Evolutionary conservation across 2,113 vertebrate species (phyloP).

Genomic region (Oryzias curvinotus): DNA sequence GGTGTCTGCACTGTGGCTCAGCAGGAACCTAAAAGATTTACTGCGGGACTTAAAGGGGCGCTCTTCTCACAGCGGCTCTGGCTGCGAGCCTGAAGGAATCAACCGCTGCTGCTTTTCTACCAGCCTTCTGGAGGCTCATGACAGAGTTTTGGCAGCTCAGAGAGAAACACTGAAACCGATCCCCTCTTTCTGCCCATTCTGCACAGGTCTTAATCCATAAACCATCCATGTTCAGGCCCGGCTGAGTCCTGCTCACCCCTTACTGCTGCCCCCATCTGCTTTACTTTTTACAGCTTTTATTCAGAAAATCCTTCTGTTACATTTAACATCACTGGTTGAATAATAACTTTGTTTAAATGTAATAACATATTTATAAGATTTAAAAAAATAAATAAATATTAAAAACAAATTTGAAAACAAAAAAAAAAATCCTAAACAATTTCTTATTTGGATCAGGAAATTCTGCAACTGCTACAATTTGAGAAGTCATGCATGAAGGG

Average conservation of each 20-base stretch:
- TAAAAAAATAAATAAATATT: no score
- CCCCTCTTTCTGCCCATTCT: constrained; percentile 43
- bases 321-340: constrained; percentile 9
- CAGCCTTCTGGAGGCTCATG: constrained; percentile 51
- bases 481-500: no score
- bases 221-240: constrained; percentile 55
- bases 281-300: constrained; percentile 41
- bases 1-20: constrained; percentile 63
- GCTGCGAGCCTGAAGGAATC: constrained; percentile 64
- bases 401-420: no score
- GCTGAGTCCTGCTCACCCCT: constrained; percentile 52
- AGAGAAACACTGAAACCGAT: constrained; percentile 71
- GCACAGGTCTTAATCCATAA: constrained; percentile 69
- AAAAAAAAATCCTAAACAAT: no score
- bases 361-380: neutral
- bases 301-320: constrained; percentile 3
- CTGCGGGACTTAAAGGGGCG: constrained; percentile 56
- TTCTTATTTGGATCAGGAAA: no score
- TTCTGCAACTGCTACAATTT: no score
- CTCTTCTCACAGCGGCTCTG: constrained; percentile 58
- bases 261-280: constrained; percentile 46
- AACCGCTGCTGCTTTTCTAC: constrained; percentile 48
- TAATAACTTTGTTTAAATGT: constrained; percentile 3
- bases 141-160: constrained; percentile 65
- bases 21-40: constrained; percentile 58